A percentile compares a stretch with the other conserved stretches of the same genome.
Conservation (phyloP, 2,113 vertebrate genomes). For the Verasper variegatus region DNA sequence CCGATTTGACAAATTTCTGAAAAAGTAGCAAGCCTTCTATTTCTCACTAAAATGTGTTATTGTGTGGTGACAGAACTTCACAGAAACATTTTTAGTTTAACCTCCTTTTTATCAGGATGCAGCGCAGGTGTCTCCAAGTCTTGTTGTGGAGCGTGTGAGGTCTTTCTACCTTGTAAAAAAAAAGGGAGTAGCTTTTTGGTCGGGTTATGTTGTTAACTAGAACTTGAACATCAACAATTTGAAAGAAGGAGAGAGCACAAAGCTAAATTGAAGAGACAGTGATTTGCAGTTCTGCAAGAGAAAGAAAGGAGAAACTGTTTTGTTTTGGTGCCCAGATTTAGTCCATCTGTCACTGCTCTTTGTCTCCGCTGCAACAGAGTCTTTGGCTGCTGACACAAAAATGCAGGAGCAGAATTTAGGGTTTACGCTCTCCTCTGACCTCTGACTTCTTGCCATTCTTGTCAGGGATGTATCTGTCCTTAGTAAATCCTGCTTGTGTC, state of each 20-base stretch:
- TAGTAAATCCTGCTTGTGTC: slow-evolving; percentile 55
- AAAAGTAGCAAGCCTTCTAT: not conserved
- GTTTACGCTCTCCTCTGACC: slow-evolving; percentile 40
- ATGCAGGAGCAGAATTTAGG: slow-evolving; percentile 43
- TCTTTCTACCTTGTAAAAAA: slow-evolving; percentile 48
- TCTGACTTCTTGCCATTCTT: slow-evolving; percentile 60
- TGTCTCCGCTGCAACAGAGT: slow-evolving; percentile 27
- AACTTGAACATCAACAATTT: not conserved
- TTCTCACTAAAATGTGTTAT: slow-evolving; percentile 4
- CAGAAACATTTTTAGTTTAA: slow-evolving; percentile 37
- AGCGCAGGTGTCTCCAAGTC: slow-evolving; percentile 50
- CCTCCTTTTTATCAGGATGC: slow-evolving; percentile 37
- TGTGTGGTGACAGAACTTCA: slow-evolving; percentile 3
- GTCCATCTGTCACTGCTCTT: slow-evolving; percentile 26
- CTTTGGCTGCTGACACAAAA: slow-evolving; percentile 45
- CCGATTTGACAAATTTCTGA: not conserved
- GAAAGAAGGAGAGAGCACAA: too few relatives aligned
- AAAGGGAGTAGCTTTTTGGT: slow-evolving; percentile 11
- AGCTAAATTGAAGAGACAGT: not conserved
- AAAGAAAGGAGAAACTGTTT: slow-evolving; percentile 1
- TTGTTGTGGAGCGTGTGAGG: slow-evolving; percentile 53
- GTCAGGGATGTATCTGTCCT: slow-evolving; percentile 44
- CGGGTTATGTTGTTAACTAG: not conserved
- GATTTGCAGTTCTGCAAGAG: slow-evolving; percentile 14
- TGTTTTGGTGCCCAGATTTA: slow-evolving; percentile 28